Evolutionary conservation across 92 coral and sea anemone species (phyloP), one percentile per base, ranked within the genome.

Genomic region (Zoanthus gigantus): DNA sequence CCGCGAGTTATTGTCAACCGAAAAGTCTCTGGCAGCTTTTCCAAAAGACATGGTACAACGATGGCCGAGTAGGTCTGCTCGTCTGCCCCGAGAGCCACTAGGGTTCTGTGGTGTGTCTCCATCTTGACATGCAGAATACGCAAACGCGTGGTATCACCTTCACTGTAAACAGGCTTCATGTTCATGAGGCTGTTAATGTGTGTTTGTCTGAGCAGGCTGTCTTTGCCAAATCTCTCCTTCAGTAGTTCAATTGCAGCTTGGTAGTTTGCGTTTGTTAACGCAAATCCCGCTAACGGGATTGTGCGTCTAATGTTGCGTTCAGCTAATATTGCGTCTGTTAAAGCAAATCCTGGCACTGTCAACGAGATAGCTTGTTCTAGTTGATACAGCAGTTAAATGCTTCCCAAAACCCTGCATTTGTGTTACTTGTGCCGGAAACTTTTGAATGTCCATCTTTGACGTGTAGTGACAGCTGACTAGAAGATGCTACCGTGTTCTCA

Each of bases 41-140:
- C 67, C 18, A 50, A 31, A n/a, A 73, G 28, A 37, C 53, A 73
- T 6, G 52, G 77, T 45, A 73, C 56, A 17, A 73, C 56, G 56
- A 73, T 73, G 23, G 30, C 57, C 11, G 77, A 73, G 52, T 37
- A 44, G 7, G 30, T 73, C 31, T 73, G 29, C 23, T 73, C 78
- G 46, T 77, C 82, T 77, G 67, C 29, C 47, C 68, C 82, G 3
- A 77, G 50, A 4, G 83, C 83, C n/a, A 42, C 71, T 67, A 78
- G 31, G 29, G 83, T 78, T 34, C 83, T 56, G 30, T 78, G 83
- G 32, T 57, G 83, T 34, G 83, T 78, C 42, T 78, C 83, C 5
- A 78, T 60, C 44, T 78, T 30, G 48, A 56, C 52, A 13, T 13
- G 34, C 12, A 78, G 16, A 14, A n/a, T 60, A 29, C 83, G 17